Evolutionary conservation across 2,797 vertebrate species (phyloP).

Genomic region (Dallia pectoralis): DNA sequence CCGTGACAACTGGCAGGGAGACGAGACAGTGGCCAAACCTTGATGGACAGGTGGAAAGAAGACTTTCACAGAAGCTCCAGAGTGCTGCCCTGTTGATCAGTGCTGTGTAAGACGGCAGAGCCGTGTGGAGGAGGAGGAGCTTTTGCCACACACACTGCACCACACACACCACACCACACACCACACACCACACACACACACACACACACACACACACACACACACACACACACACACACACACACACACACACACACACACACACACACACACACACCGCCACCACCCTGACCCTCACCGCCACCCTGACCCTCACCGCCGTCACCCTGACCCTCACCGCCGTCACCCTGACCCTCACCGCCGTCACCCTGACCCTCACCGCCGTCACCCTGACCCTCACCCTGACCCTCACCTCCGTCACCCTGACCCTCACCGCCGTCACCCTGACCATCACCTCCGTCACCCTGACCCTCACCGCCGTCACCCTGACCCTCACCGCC

Average conservation of each 20-base stretch:
- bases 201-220: background rate
- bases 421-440: too few species aligned
- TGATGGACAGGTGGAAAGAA: background rate
- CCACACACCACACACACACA: background rate
- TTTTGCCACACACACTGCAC: too few species aligned
- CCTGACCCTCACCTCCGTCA: background rate
- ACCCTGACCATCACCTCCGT: background rate
- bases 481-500: too few species aligned
- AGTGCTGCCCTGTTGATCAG: too few species aligned
- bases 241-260: background rate
- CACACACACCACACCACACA: too few species aligned
- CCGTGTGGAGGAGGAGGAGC: too few species aligned
- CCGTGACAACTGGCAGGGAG: conserved; percentile 31
- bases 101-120: too few species aligned
- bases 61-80: too few species aligned
- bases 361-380: background rate
- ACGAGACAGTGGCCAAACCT: conserved; percentile 24
- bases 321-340: background rate
- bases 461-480: too few species aligned
- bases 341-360: background rate
- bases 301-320: too few species aligned
- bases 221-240: background rate
- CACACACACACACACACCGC: background rate
- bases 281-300: too few species aligned
- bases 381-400: too few species aligned